Percentiles rank a stretch among this genome's conserved stretches.
phyloP scores from a whole-genome alignment of 2,113 vertebrate species.

The Laterallus jamaicensis region DNA sequence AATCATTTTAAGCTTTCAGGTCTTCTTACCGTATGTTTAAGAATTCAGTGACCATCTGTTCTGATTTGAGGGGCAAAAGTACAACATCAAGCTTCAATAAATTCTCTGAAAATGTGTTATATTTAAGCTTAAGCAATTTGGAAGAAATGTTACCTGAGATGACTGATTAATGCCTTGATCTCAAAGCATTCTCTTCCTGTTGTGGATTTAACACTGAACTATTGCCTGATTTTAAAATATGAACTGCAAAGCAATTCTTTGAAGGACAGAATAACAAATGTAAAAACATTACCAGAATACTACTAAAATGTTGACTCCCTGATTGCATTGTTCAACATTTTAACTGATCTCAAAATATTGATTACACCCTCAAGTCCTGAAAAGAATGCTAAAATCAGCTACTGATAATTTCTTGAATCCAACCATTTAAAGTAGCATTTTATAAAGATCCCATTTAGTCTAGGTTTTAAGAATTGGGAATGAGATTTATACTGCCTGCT shows the following conservation, averaged over 20 bases:
- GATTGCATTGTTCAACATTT: neutral
- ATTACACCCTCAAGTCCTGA: neutral
- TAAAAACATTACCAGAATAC: neutral
- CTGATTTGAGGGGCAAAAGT: neutral
- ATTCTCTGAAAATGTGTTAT: neutral
- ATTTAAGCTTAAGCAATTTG: neutral
- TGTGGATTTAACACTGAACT: neutral
- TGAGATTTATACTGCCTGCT: neutral
- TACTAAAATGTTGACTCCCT: neutral
- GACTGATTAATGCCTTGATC: neutral
- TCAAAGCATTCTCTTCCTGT: neutral
- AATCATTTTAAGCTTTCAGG: neutral
- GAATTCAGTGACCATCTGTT: neutral
- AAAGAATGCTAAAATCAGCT: neutral
- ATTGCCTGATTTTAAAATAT: neutral
- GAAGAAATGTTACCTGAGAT: neutral
- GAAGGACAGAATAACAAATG: neutral
- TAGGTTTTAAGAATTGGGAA: neutral
- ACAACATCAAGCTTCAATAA: neutral
- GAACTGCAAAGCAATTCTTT: neutral
- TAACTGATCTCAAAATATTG: neutral
- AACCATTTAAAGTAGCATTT: neutral
- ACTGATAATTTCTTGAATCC: neutral
- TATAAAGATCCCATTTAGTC: neutral
- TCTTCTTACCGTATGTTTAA: neutral